Base-by-base conservation (phyloP, 2,888 invertebrate genomes). In the Phasia obesa region DNA sequence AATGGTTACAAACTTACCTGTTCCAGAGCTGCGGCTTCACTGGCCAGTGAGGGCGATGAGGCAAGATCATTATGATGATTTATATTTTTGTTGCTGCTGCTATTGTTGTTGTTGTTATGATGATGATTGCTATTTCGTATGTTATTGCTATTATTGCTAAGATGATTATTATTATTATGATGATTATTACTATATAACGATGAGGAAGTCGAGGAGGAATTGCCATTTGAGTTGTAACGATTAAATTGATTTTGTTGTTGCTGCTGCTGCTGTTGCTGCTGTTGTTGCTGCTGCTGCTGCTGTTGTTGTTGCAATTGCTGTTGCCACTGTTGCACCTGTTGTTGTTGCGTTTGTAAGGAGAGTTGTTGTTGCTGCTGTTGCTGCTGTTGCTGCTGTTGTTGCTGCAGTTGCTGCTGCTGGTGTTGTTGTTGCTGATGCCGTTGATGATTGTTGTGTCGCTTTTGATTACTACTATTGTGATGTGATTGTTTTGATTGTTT, bases 21-120 rank as follows among this genome's bases (percentile, higher is more conserved):
- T 84, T 91, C 90, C 62, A 91, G 81, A 59, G 84, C 88, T 64
- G 90, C 90, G 59, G 88, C 90, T 77, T 89, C 89, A 85, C 88
- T 89, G 27, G 88, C 90, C 82, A 90, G 84, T n/a, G 88, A 87
- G 77, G 88, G 88, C 35, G 89, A 84, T 78, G 87, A 85, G 79
- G 86, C 85, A 77, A 84, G 83, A 38, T 89, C 89, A 31, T 87
- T 79, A 62, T 84, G 71, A 74, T 71, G 62, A 59, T 71, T 59
- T 71, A 74, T 53, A 60, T 69, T 64, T 47, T 82, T 86, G 71
- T 84, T 85, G 78, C 69, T 87, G 81, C 65, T 80, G 15, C 42
- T 49, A 25, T 4, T 60, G 44, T 2, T 70, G 44, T 62, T 67
- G 65, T 81, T 73, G 57, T 62, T 73, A 57, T 57, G 55, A 60